phyloP scores from a whole-genome alignment of 2,888 invertebrate species.

The Antheraea assamensis region DNA sequence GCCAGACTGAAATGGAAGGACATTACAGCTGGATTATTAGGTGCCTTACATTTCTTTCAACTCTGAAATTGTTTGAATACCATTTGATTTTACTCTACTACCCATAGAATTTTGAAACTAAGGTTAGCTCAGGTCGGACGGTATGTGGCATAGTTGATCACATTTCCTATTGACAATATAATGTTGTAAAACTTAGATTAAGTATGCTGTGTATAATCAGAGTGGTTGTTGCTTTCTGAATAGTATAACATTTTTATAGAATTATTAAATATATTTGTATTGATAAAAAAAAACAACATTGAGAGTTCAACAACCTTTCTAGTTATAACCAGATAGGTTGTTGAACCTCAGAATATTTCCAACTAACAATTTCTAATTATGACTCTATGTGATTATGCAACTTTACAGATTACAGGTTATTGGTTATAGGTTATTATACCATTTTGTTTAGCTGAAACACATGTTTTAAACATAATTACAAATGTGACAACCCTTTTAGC shows the following conservation, averaged over 20 bases:
- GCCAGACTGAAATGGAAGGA: conserved; percentile 54
- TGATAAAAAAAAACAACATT: not conserved
- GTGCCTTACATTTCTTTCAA: conserved; percentile 57
- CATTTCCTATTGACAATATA: not conserved
- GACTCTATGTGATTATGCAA: not conserved
- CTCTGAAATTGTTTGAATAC: conserved; percentile 7
- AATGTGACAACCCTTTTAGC: not conserved
- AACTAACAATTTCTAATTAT: conserved; percentile 1
- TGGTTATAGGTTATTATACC: not conserved
- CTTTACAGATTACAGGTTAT: not conserved
- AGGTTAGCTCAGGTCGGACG: conserved; percentile 1
- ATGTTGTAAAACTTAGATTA: not conserved
- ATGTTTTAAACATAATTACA: not conserved
- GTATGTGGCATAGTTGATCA: conserved; percentile 14
- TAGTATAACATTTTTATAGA: not conserved
- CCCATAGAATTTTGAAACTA: conserved; percentile 6
- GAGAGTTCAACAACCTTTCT: conserved; percentile 9
- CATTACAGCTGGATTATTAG: conserved; percentile 52
- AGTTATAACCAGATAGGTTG: conserved; percentile 1
- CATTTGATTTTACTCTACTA: conserved; percentile 14
- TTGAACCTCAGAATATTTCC: not conserved
- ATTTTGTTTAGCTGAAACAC: not conserved
- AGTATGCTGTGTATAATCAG: not conserved
- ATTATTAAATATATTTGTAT: not conserved
- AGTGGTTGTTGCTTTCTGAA: not conserved